Conservation (phyloP, 2,888 invertebrate species). For the Chrysina gloriosa region DNA sequence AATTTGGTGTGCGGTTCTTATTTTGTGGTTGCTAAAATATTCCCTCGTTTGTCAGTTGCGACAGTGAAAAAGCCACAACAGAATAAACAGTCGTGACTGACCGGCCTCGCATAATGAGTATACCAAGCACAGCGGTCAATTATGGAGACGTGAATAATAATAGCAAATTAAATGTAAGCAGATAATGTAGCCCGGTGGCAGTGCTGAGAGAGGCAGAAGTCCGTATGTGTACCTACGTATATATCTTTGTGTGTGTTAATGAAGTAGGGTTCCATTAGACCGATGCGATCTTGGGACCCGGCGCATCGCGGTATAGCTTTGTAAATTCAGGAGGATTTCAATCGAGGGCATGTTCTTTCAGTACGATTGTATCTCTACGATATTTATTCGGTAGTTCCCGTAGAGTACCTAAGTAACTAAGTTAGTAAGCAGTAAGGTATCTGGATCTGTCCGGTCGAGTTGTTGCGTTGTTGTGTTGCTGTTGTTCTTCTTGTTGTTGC, state of each 20-base stretch:
- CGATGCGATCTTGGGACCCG: constrained; percentile 53
- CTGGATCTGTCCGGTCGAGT: constrained; percentile 56
- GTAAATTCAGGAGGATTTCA: constrained; percentile 59
- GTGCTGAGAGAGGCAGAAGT: constrained; percentile 39
- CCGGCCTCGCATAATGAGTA: constrained; percentile 53
- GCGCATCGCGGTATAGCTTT: constrained; percentile 53
- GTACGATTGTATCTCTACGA: constrained; percentile 61
- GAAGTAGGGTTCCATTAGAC: constrained; percentile 55
- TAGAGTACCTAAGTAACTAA: constrained; percentile 30
- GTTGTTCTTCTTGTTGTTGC: constrained; percentile 50
- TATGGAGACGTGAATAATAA: constrained; percentile 57
- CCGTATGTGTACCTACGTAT: constrained; percentile 22
- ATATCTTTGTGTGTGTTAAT: constrained; percentile 51
- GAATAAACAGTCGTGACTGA: constrained; percentile 51
- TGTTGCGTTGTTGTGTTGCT: constrained; percentile 24
- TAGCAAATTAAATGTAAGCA: constrained; percentile 57
- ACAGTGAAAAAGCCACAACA: constrained; percentile 34
- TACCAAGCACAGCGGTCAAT: constrained; percentile 52
- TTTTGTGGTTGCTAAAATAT: constrained; percentile 19
- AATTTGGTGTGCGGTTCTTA: constrained; percentile 28
- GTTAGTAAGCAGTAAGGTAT: constrained; percentile 56
- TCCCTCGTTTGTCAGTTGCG: constrained; percentile 33
- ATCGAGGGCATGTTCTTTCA: constrained; percentile 63
- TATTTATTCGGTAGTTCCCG: constrained; percentile 65
- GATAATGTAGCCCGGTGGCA: constrained; percentile 49